These are phyloP conservation scores for Sphecodes monilicornis DNA, from an alignment of 2,888 invertebrate genomes.

Conservation along the genomic window DNA sequence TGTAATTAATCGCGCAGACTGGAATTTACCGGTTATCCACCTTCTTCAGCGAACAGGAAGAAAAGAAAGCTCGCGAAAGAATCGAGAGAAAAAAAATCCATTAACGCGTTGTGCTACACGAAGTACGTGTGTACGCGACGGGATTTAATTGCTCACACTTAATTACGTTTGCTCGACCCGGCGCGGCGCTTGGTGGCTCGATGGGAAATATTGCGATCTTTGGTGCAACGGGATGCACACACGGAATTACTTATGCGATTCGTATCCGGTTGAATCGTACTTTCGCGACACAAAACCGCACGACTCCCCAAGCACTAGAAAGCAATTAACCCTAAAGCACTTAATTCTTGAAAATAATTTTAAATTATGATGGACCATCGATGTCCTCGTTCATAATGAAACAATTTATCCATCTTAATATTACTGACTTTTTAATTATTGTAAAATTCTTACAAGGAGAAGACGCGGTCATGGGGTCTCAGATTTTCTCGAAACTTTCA, in stretches of 20 bases:
- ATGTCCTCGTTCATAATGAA: too few species aligned
- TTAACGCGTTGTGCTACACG: slow-evolving; percentile 56
- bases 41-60: slow-evolving; percentile 19
- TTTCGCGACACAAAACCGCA: neutral
- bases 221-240: slow-evolving; percentile 12
- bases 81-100: slow-evolving; percentile 47
- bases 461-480: too few species aligned
- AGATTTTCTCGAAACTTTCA: too few species aligned
- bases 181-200: slow-evolving; percentile 24
- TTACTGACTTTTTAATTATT: too few species aligned
- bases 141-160: slow-evolving; percentile 59
- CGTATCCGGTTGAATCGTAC: slow-evolving; percentile 17
- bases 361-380: neutral
- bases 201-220: slow-evolving; percentile 36
- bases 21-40: slow-evolving; percentile 36
- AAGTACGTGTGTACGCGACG: slow-evolving; percentile 27
- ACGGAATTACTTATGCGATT: slow-evolving; percentile 42
- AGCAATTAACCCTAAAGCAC: neutral
- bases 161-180: slow-evolving; percentile 46
- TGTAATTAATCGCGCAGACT: slow-evolving; percentile 56
- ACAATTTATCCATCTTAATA: too few species aligned
- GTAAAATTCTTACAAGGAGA: too few species aligned
- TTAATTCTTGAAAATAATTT: neutral
- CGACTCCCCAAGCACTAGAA: neutral
- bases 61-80: neutral